phyloP scores from a whole-genome alignment of 2,797 vertebrate species.

The Vespertilio murinus region DNA sequence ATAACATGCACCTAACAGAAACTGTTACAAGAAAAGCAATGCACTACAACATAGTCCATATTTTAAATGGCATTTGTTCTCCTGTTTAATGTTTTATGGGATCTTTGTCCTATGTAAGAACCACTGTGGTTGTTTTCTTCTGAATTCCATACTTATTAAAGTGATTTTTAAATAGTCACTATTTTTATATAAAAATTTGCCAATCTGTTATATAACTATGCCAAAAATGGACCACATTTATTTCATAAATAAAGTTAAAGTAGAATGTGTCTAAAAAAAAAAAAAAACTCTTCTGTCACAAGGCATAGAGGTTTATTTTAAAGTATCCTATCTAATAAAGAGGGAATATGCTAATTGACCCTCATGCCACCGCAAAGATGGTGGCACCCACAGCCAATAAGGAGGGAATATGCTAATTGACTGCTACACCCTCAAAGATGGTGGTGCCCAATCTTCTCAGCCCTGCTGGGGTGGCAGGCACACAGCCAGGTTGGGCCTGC shows the following conservation, averaged over 20 bases:
- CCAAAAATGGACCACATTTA: neutral
- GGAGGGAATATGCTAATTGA: too few relatives aligned
- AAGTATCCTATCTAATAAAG: neutral
- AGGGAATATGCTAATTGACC: too few relatives aligned
- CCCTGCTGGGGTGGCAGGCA: too few relatives aligned
- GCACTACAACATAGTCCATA: too few relatives aligned
- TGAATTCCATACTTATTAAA: neutral
- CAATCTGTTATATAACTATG: neutral
- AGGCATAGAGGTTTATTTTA: neutral
- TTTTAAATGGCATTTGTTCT: neutral
- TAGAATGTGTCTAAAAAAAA: neutral
- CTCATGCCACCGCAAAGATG: too few relatives aligned
- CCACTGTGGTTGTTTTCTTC: neutral
- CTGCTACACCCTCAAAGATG: too few relatives aligned
- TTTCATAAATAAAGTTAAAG: slow-evolving; percentile 14
- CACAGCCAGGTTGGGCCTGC: too few relatives aligned
- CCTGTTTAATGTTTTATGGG: neutral
- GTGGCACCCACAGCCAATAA: too few relatives aligned
- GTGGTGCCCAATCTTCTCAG: too few relatives aligned
- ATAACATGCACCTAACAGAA: neutral
- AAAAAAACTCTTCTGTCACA: neutral
- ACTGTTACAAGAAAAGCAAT: neutral
- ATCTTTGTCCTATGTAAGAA: neutral
- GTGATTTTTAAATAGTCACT: neutral
- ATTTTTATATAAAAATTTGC: neutral